A percentile compares a stretch with the other conserved stretches of the same genome.
Conservation (phyloP, 92 coral and sea anemone genomes). For the Pocillopora grandis region DNA sequence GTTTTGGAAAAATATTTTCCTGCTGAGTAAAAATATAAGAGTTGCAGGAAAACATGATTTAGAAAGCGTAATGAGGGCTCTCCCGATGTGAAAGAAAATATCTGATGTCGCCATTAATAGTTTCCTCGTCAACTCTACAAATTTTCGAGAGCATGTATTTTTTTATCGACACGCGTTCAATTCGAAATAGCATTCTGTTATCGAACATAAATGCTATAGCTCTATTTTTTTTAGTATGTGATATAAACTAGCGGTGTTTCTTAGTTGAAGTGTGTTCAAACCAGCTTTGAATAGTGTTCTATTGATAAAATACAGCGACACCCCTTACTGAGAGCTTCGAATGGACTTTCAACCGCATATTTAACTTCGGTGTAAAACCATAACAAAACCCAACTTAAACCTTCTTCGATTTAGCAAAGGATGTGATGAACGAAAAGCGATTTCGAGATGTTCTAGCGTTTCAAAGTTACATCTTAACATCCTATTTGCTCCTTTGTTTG, state of each 20-base stretch:
- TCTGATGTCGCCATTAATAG: too few relatives aligned
- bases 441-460: background rate
- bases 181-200: background rate
- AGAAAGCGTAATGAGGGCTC: background rate
- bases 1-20: slow-evolving; percentile 1
- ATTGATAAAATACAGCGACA: background rate
- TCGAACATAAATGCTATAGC: background rate
- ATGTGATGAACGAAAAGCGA: background rate
- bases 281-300: background rate
- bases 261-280: background rate
- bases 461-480: background rate
- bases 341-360: slow-evolving; percentile 9
- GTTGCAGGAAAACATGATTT: background rate
- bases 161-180: background rate
- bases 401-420: background rate
- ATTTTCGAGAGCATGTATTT: background rate
- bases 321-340: slow-evolving; percentile 1
- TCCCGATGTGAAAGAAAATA: too few relatives aligned
- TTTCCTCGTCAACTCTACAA: background rate
- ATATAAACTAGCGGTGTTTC: slow-evolving; percentile 5
- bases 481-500: background rate
- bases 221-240: too few relatives aligned
- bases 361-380: background rate
- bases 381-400: background rate
- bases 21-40: background rate